These are phyloP conservation scores for Montifringilla adamsi DNA, from an alignment of 2,113 vertebrate genomes.

Conservation along the genomic window DNA sequence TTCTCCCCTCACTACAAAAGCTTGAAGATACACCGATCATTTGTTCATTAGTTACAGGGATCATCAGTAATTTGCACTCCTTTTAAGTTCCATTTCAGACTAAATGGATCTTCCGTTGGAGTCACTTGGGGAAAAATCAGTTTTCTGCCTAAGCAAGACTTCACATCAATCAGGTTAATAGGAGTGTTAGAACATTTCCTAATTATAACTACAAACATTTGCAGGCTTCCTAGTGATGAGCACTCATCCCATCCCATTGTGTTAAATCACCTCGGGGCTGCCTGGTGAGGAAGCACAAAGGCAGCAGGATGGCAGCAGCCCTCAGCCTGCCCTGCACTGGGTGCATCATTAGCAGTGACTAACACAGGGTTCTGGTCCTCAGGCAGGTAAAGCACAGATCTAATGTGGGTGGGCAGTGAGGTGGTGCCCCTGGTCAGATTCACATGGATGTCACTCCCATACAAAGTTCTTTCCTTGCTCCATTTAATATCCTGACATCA, in stretches of 20 bases:
- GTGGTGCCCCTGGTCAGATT: background rate
- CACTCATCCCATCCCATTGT: background rate
- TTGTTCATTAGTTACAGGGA: background rate
- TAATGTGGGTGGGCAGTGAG: background rate
- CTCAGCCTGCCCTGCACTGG: background rate
- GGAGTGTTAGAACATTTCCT: conserved; percentile 15
- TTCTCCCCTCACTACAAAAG: background rate
- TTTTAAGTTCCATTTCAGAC: background rate
- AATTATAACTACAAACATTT: conserved; percentile 57
- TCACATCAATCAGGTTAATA: conserved; percentile 55
- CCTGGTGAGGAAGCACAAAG: background rate
- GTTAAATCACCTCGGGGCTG: background rate
- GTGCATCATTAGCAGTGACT: background rate
- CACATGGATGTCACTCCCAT: background rate
- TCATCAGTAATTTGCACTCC: background rate
- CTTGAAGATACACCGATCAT: background rate
- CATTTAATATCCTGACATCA: conserved; percentile 11
- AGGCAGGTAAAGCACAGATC: background rate
- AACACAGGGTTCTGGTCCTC: accelerated
- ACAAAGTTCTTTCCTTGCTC: background rate
- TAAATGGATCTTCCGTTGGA: background rate
- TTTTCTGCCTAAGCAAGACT: conserved; percentile 27
- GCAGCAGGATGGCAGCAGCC: background rate
- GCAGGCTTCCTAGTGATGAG: conserved; percentile 17
- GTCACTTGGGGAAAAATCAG: background rate